phyloP scores from a whole-genome alignment of 2,113 vertebrate species.

The human (Homo sapiens) region GRCh38 chr3:26256501-26257000 shows the following conservation, averaged over 20 bases:
- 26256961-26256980: constrained; percentile 60
- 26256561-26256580: neutral
- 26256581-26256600: neutral
- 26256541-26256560: neutral
- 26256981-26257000: constrained; percentile 56
- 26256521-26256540: neutral
- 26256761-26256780: neutral
- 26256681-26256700: neutral
- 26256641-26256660: neutral
- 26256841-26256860: neutral
- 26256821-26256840: neutral
- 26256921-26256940: constrained; percentile 67
- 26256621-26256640: neutral
- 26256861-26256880: constrained; percentile 67
- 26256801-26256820: neutral
- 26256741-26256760: neutral
- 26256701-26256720: neutral
- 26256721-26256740: neutral
- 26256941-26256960: neutral
- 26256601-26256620: neutral
- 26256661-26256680: neutral
- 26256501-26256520: neutral
- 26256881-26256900: constrained; percentile 46
- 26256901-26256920: constrained; percentile 66
- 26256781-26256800: neutral